Evolutionary conservation across 2,888 invertebrate genomes (phyloP), one percentile per base, ranked within the genome.

Genomic region (Lissocephala sabroskyi): DNA sequence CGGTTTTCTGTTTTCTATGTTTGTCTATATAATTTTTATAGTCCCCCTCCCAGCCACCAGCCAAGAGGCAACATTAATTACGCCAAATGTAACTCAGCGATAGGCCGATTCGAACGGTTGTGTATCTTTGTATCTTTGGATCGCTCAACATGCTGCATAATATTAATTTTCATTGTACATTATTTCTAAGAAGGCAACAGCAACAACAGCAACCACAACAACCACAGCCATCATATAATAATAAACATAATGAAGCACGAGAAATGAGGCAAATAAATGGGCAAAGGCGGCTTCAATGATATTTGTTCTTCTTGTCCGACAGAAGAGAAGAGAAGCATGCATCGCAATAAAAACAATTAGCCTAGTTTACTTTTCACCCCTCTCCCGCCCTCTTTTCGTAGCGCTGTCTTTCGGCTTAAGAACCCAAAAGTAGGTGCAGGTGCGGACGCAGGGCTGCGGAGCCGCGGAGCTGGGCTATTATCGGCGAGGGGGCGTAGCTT

Each of bases 231-330:
- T 43, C 71, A 62, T 63, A 76, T 73, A 68, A 76, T 67, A 68
- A 58, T 56, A 73, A 64, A 68, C 23, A 68, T 68, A 68, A 68
- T 76, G 67, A 65, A 63, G 62, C 51, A n/a, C n/a, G 62, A 65
- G 65, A 65, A 62, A 61, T 56, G 62, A 71, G 59, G 73, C 67
- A 67, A 75, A 75, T 75, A 67, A 67, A 67, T 75, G 66, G 66
- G 59, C 76, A 59, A 73, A 71, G 63, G 71, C 59, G 66, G 56
- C 53, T 53, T 53, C 50, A 51, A 36, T 10, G 17, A 36, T n/a
- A 43, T 36, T n/a, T 30, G 14, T 11, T 45, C 18, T 44, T 29
- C 47, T n/a, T 50, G 43, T 49, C 56, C 61, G 42, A 23, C 10
- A 45, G 61, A 53, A 63, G 53, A 71, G 4, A 23, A 23, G 23